Base-by-base conservation (phyloP, 2,888 invertebrate species). In the Macrophya alboannulata region DNA sequence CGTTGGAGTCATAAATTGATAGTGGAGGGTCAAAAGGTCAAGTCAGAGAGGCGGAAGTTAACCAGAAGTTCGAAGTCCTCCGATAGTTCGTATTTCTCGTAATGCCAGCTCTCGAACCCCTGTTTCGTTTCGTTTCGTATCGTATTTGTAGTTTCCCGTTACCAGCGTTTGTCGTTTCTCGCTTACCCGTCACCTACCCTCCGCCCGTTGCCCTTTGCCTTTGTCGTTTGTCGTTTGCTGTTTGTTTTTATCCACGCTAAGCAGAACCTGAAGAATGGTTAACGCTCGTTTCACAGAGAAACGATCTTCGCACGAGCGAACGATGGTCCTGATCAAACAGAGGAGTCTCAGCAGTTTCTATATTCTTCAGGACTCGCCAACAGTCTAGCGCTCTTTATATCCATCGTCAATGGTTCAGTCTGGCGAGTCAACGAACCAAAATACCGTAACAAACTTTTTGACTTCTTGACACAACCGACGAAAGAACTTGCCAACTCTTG, bases 241-340 rank as follows among this genome's bases (percentile, higher is more conserved):
- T 71, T 71, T 71, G 43, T 71, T 71, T 40, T 71, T 43, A 71
- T 71, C 48, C 72, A n/a, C 72, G 15, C 6, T 25, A 21, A 21
- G 21, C 43, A 74, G 72, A 21, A 43, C 48, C 21, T 74, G 72
- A 17, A 40, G 40, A 71, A 79, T 81, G 59, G 21, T 81, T 40
- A 81, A 81, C 81, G 59, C 81, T 62, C 81, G 81, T 81, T 81
- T 62, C 59, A 81, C 81, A 81, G 43, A 62, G 81, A 81, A 81
- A 81, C 81, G 62, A 81, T 81, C n/a, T 62, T 43, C 43, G 81
- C 81, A 81, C 81, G 81, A 81, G 25, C 12, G 81, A 59, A 62
- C 81, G n/a, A 40, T 25, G 21, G 62, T 81, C 17, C 81, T 43
- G 62, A 62, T 62, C 59, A 81, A 81, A 62, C 62, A 81, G 43